Evolutionary conservation across 2,888 invertebrate genomes (phyloP).

Genomic region (Eupithecia tripunctaria): DNA sequence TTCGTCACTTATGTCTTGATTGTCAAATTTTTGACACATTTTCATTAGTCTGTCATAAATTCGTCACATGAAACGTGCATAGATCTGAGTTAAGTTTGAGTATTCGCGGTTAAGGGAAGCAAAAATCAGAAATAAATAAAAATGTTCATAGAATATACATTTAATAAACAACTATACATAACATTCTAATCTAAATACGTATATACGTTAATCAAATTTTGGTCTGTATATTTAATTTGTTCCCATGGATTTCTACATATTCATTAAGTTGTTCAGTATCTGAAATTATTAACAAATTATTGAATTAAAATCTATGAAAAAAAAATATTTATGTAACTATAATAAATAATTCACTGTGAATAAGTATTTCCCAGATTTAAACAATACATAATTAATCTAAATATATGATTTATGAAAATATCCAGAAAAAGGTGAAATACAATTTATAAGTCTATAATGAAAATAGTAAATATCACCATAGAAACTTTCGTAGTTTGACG

Average conservation of each 20-base stretch:
- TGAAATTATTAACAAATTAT: conserved; percentile 46
- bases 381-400: neutral
- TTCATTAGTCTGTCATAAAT: no score
- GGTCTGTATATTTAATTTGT: conserved; percentile 32
- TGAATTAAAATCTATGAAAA: neutral
- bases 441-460: neutral
- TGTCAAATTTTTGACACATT: no score
- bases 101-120: conserved; percentile 49
- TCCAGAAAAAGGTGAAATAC: neutral
- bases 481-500: no score
- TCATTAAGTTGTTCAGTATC: conserved; percentile 60
- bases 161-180: conserved; percentile 36
- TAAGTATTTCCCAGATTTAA: neutral
- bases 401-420: neutral
- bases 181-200: conserved; percentile 46
- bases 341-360: neutral
- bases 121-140: conserved; percentile 49
- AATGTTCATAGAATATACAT: conserved; percentile 41
- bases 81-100: no score
- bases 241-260: conserved; percentile 50
- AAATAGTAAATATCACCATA: no score
- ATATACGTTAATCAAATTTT: conserved; percentile 26
- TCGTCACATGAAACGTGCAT: no score
- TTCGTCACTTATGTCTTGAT: no score
- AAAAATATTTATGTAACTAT: neutral